Conservation (phyloP, 2,113 vertebrate species). For the Oreocharis arfaki region DNA sequence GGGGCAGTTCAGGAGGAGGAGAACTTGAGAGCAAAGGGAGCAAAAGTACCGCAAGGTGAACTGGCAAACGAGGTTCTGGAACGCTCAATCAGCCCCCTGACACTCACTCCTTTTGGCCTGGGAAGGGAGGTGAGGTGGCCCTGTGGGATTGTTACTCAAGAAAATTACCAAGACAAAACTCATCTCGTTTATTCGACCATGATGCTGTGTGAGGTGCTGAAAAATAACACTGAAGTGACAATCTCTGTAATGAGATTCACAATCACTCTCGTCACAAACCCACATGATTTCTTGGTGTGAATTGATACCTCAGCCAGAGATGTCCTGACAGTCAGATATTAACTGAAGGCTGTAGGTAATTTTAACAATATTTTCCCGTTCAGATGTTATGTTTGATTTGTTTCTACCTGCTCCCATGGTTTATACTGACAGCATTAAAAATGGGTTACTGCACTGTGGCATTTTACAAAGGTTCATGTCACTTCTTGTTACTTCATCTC, state of each 20-base stretch:
- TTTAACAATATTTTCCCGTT: slow-evolving; percentile 47
- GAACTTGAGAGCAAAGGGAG: background rate
- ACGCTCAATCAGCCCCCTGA: background rate
- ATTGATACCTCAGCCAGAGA: background rate
- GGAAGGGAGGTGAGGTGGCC: background rate
- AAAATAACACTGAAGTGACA: background rate
- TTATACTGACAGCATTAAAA: slow-evolving; percentile 55
- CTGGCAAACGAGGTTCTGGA: background rate
- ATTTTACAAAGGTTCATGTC: slow-evolving; percentile 61
- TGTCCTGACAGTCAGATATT: slow-evolving; percentile 3
- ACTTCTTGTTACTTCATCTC: slow-evolving; percentile 52
- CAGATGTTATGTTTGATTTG: slow-evolving; percentile 47
- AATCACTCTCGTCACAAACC: background rate
- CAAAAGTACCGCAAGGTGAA: background rate
- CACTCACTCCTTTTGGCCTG: background rate
- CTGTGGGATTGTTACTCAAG: background rate
- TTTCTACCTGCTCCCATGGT: slow-evolving; percentile 35
- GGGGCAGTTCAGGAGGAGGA: background rate
- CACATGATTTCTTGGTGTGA: background rate
- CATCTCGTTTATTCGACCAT: background rate
- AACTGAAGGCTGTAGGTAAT: slow-evolving; percentile 21
- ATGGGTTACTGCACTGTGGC: slow-evolving; percentile 49
- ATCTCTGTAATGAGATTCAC: background rate
- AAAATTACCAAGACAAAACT: background rate
- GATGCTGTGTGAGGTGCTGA: background rate